A percentile compares a stretch with the other conserved stretches of the same genome.
phyloP scores from a whole-genome alignment of 2,888 invertebrate species.

The Plagodis pulveraria region DNA sequence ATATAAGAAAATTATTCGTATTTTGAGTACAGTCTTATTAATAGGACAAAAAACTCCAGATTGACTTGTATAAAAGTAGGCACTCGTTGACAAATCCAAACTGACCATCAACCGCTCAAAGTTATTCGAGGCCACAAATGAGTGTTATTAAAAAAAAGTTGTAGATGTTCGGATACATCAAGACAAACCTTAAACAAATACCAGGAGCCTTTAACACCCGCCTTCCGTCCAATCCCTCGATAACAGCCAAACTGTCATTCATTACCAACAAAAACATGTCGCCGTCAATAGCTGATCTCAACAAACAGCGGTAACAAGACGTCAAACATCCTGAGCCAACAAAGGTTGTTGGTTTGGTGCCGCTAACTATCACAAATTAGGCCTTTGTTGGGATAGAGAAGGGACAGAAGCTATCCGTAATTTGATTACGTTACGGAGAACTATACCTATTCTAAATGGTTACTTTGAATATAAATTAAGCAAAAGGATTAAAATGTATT shows the following conservation, averaged over 20 bases:
- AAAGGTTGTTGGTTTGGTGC: slow-evolving; percentile 26
- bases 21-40: no score
- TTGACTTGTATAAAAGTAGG: no score
- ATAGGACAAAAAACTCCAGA: no score
- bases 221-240: slow-evolving; percentile 2
- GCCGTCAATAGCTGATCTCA: slow-evolving; percentile 33
- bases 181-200: not conserved
- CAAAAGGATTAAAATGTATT: no score
- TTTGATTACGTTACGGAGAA: no score
- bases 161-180: not conserved
- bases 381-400: slow-evolving; percentile 21
- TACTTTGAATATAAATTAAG: no score
- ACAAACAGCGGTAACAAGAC: slow-evolving; percentile 41
- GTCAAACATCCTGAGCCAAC: slow-evolving; percentile 42
- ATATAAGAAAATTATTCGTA: no score
- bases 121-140: no score
- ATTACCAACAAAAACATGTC: slow-evolving; percentile 33
- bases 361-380: slow-evolving; percentile 40
- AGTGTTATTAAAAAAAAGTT: no score
- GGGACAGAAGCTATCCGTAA: not conserved
- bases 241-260: slow-evolving; percentile 30
- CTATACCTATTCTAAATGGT: no score
- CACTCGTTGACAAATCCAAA: no score
- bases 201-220: slow-evolving; percentile 5
- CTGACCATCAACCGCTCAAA: no score